Base-by-base conservation (phyloP, 2,113 vertebrate species). In the Xyliphius kryptos region DNA sequence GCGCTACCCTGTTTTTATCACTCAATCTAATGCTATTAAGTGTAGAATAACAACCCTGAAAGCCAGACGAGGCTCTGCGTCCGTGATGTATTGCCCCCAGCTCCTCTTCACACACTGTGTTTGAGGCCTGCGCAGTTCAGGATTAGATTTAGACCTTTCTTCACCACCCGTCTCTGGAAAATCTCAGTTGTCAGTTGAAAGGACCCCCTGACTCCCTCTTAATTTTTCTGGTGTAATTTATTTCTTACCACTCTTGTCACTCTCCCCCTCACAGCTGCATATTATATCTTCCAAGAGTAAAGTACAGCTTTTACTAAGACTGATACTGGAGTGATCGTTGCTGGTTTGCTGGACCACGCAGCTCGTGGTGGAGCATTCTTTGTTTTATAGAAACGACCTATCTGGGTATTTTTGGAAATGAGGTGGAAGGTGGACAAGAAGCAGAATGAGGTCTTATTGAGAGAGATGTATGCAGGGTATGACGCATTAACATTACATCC, bases 11-110 rank as follows among this genome's bases (percentile, higher is more conserved):
- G 17, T 50, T 71, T 64, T 43, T 56, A 66, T 70, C 61, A 73
- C 51, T 63, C 77, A 46, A 59, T 61, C 56, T 52, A 60, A 68
- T 77, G 69, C 63, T 50, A 41, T 69, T 55, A 73, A 52, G 71
- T 72, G 57, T 68, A 59, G 47, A 75, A 80, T 71, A 83, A 82
- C 74, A 77, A 81, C 72, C 71, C 46, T 40, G 40, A 21, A 76
- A 63, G 61, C 65, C 37, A 72, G 61, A 67, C 70, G 76, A 55
- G 67, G 77, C 69, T 65, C 56, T 67, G 54, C 37, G 21, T 67
- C 16, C 70, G 66, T 71, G 69, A 76, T 80, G 67, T 32, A 43
- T 79, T 77, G 75, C 64, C 66, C 70, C 43, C 32, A 22, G 60
- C 61, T 70, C 67, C 68, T 76, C 66, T 72, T 71, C 76, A 74